A percentile compares a stretch with the other conserved stretches of the same genome.
phyloP scores from a whole-genome alignment of 2,113 vertebrate genomes.

The Mustelus asterias region DNA sequence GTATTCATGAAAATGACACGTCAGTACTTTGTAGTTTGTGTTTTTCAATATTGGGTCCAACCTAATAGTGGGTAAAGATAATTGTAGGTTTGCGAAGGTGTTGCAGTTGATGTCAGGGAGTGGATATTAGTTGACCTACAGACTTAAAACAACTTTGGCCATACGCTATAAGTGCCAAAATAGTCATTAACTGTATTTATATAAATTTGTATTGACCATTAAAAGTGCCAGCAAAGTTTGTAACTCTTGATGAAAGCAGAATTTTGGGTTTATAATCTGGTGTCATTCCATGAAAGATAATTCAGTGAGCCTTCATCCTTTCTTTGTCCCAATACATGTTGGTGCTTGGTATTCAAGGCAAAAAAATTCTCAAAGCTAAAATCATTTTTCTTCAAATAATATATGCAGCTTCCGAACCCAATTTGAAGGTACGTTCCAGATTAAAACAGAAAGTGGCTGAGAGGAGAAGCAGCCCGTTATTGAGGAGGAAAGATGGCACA shows the following conservation, averaged over 20 bases:
- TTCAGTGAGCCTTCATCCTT: neutral
- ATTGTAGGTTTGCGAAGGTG: neutral
- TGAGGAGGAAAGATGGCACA: conserved; percentile 83
- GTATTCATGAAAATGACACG: conserved; percentile 21
- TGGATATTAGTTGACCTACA: neutral
- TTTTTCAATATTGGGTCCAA: neutral
- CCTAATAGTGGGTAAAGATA: neutral
- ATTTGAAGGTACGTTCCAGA: conserved; percentile 89
- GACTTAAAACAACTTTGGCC: neutral
- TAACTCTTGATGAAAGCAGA: neutral
- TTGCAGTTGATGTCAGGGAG: neutral
- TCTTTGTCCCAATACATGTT: neutral
- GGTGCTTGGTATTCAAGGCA: conserved; percentile 14
- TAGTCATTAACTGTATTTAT: neutral
- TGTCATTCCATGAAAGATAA: neutral
- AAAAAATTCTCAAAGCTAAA: neutral
- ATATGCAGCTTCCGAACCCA: conserved; percentile 80
- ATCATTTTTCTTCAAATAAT: conserved; percentile 10
- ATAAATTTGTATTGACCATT: neutral
- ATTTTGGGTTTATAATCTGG: neutral
- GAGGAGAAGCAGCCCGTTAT: conserved; percentile 82
- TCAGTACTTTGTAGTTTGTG: neutral
- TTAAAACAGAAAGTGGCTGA: conserved; percentile 96
- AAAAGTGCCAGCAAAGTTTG: neutral
- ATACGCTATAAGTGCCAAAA: neutral